Base-by-base conservation (phyloP, 2,113 vertebrate species). In the Vimba vimba region DNA sequence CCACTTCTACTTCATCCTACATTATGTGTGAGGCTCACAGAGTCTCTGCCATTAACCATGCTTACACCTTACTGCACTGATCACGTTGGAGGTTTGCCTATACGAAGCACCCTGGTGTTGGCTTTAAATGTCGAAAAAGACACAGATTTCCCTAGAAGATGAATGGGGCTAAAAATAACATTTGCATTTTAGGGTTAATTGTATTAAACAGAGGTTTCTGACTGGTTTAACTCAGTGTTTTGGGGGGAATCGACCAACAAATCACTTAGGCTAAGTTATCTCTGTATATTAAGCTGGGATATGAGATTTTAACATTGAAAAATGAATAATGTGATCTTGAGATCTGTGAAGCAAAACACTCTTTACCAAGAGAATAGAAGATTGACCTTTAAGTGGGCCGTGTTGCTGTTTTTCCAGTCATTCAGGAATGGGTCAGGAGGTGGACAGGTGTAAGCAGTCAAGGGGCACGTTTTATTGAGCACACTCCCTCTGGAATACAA, bases 361-460 rank as follows among this genome's bases (percentile, higher is more conserved):
- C 55, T 10, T 27, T 33, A 45, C 23, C 36, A 17, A 71, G 6
- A 86, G 15, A 59, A 30, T 30, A 57, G 50, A 43, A 66, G 66
- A 30, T 15, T 73, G 79, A 75, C 68, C 85, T 82, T 77, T 83
- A 45, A 82, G 60, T 81, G 68, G 47, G 23, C 27, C 39, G 0
- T 74, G 33, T 62, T n/a, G 25, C 19, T 30, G 17, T 74, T 81
- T 57, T 45, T 62, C 47, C 59, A 43, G 43, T 62, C 25, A 45
- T 21, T 79, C 36, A 83, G 43, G 10, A 82, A 52, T 55, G 23
- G 57, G 6, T 73, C 68, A 86, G 69, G 64, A 83, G 71, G 79
- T 82, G 52, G 68, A 81, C 78, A 60, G 78, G 64, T 86, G 21
- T 23, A 33, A 73, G 21, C 12, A 57, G 21, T 57, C 8, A 4